Percentiles rank a stretch among this genome's conserved stretches.
Conservation (phyloP, 2,888 invertebrate genomes). For the Apamea epomidion region DNA sequence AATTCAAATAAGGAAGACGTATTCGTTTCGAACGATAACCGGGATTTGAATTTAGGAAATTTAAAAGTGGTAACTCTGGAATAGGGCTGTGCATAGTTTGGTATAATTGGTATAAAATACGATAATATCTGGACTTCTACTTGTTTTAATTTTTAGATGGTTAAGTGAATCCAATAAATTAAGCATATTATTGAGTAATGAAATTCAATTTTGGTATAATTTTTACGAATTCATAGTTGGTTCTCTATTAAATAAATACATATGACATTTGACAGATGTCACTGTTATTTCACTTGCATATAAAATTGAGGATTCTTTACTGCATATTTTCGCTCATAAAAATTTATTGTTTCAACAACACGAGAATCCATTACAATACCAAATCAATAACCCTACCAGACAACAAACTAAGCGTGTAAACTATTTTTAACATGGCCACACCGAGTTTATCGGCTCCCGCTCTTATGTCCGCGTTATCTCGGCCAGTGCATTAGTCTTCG, state of each 20-base stretch:
- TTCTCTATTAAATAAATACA: not conserved
- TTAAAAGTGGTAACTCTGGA: slow-evolving; percentile 78
- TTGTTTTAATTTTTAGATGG: not conserved
- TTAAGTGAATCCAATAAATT: not conserved
- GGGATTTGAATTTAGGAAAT: slow-evolving; percentile 84
- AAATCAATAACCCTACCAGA: slow-evolving; percentile 70
- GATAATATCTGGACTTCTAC: not conserved
- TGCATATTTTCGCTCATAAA: slow-evolving; percentile 3
- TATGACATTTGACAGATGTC: not conserved
- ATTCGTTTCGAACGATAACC: slow-evolving; percentile 87
- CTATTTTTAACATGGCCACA: slow-evolving; percentile 90
- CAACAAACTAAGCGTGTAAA: slow-evolving; percentile 88
- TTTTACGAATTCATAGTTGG: not conserved
- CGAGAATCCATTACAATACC: slow-evolving; percentile 54
- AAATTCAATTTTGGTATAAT: not conserved
- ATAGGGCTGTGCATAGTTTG: slow-evolving; percentile 75
- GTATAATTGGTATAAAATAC: slow-evolving; percentile 33
- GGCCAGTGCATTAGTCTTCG: slow-evolving; percentile 89
- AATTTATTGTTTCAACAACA: slow-evolving; percentile 23
- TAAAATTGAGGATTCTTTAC: not conserved
- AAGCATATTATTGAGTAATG: not conserved
- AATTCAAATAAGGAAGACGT: slow-evolving; percentile 90
- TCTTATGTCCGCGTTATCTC: slow-evolving; percentile 88
- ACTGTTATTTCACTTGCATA: not conserved
- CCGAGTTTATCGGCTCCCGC: slow-evolving; percentile 89